A percentile compares a stretch with the other conserved stretches of the same genome.
Conservation (phyloP, 2,888 invertebrate genomes). For the Parasteatoda lunata region DNA sequence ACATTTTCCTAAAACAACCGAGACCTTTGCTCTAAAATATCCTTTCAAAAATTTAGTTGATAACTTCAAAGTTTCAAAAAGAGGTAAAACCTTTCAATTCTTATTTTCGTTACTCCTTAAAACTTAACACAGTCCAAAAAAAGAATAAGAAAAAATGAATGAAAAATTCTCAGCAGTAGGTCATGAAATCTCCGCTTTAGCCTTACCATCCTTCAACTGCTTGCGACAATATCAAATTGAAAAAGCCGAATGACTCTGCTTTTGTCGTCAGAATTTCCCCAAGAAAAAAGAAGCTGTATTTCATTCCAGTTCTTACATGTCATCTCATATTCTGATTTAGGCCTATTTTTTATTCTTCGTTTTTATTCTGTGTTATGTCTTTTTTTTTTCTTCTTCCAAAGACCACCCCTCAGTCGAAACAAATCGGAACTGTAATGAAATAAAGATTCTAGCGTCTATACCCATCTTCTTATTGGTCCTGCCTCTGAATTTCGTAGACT, state of each 20-base stretch:
- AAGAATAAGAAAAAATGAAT: background rate
- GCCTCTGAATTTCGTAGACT: background rate
- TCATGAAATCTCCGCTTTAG: background rate
- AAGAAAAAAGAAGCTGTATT: slow-evolving; percentile 37
- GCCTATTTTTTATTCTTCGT: background rate
- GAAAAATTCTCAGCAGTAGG: background rate
- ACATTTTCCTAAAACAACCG: too few species aligned
- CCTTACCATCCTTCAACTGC: slow-evolving; percentile 12
- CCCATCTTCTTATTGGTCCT: slow-evolving; percentile 5
- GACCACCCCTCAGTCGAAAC: slow-evolving; percentile 12
- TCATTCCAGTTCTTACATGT: slow-evolving; percentile 28
- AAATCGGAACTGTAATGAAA: slow-evolving; percentile 48
- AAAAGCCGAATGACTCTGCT: slow-evolving; percentile 19
- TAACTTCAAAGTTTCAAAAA: too few species aligned
- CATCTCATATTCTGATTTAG: slow-evolving; percentile 5
- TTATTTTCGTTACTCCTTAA: too few species aligned
- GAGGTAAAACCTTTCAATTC: too few species aligned
- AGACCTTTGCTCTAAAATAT: too few species aligned
- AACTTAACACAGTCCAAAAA: too few species aligned
- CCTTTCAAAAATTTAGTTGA: too few species aligned
- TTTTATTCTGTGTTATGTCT: background rate
- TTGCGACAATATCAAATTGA: slow-evolving; percentile 6
- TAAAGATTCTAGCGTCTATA: slow-evolving; percentile 39
- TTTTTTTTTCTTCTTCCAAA: background rate
- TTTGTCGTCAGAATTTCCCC: slow-evolving; percentile 29